Base-by-base conservation (phyloP, 2,797 vertebrate genomes). In the Enteromius radiatus region DNA sequence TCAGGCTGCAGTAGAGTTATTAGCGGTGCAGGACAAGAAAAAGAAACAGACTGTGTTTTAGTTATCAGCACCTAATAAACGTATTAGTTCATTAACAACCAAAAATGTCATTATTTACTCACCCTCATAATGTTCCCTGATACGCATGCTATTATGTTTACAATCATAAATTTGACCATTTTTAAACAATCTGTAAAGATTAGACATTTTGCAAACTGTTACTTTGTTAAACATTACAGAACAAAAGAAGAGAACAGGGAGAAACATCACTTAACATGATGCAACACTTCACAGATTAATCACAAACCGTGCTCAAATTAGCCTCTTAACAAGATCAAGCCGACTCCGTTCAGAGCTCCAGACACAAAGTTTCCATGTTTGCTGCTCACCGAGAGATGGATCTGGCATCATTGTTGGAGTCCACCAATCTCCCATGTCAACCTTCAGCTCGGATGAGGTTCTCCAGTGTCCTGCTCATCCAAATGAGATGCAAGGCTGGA, bases 371-470 rank as follows among this genome's bases (percentile, higher is more conserved):
- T 6, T 12, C 15, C 76, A 65, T 73, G 79, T 75, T 82, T 54
- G 19, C 28, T 33, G 15, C 85, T 61, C 38, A 81, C 63, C 84
- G 45, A 84, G 19, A 65, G 26, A 31, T 47, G 93, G 92, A 88
- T 94, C 93, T 76, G 93, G 92, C 92, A 96, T 95, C 93, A 91
- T 91, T 89, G 94, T 77, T 81, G 84, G 47, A 11, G 93, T 94
- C 93, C 93, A 96, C 97, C 94, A 95, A 91, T 98, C 97, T 92
- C 95, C 97, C 97, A 98, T 98, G 93, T 96, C 95, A 96, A 90
- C 88, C 59, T 85, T 89, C 86, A 91, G 91, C 92, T 88, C 89
- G 90, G 88, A 85, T 85, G 91, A 90, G 89, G 86, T 84, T 89
- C 88, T 84, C 88, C 90, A 85, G 87, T 91, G 89, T 86, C 85